A percentile compares a stretch with the other conserved stretches of the same genome.
These are phyloP conservation scores for Sinopyrophorus schimmeli DNA, from an alignment of 2,888 invertebrate genomes.

Conservation along the genomic window DNA sequence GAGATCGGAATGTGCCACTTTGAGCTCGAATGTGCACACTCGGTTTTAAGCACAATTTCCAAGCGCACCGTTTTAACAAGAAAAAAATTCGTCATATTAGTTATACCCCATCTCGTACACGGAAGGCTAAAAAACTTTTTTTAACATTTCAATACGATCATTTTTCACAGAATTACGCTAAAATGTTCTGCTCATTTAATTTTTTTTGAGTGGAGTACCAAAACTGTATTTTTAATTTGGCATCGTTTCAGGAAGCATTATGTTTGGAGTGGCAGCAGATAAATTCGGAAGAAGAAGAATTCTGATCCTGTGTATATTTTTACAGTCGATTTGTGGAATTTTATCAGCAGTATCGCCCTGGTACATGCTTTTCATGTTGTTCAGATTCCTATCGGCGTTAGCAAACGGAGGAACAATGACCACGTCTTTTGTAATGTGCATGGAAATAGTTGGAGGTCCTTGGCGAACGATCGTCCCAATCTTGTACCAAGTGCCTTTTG, in stretches of 20 bases:
- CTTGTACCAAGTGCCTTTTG: slow-evolving; percentile 66
- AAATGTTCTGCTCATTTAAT: no score
- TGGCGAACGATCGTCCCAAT: slow-evolving; percentile 65
- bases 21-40: no score
- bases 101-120: no score
- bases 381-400: slow-evolving; percentile 62
- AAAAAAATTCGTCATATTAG: no score
- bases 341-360: slow-evolving; percentile 59
- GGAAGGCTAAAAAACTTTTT: no score
- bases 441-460: slow-evolving; percentile 66
- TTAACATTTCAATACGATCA: no score
- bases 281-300: slow-evolving; percentile 64
- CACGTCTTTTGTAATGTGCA: slow-evolving; percentile 68
- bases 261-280: slow-evolving; percentile 65
- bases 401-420: slow-evolving; percentile 67
- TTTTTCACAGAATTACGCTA: no score
- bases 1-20: no score
- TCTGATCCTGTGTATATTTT: slow-evolving; percentile 60
- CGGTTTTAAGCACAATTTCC: no score
- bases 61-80: no score
- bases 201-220: neutral
- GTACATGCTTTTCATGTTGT: slow-evolving; percentile 59
- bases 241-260: slow-evolving; percentile 58
- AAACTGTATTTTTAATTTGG: no score
- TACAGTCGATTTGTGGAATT: slow-evolving; percentile 60